A percentile compares a stretch with the other conserved stretches of the same genome.
phyloP scores from a whole-genome alignment of 2,113 vertebrate genomes.

The Oophaga pumilio region DNA sequence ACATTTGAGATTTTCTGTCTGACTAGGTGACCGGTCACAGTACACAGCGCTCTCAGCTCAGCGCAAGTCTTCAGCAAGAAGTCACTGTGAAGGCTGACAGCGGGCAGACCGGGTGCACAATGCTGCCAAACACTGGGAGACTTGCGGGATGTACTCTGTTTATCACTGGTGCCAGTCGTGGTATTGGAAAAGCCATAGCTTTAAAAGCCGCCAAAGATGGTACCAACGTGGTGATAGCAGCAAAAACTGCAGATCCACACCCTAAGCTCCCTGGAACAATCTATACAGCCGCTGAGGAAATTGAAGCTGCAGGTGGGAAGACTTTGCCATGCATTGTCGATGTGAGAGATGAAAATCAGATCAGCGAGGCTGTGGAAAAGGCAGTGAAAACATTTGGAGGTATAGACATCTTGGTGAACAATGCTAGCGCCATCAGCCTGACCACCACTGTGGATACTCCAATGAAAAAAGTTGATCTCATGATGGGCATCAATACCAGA shows the following conservation, averaged over 20 bases:
- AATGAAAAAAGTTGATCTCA: slow-evolving; percentile 93
- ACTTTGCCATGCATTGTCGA: slow-evolving; percentile 91
- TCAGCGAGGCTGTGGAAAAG: slow-evolving; percentile 80
- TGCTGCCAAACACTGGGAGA: no score
- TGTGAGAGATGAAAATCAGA: slow-evolving; percentile 90
- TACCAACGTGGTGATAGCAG: slow-evolving; percentile 92
- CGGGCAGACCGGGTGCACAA: no score
- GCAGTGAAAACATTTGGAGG: slow-evolving; percentile 92
- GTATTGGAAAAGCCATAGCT: slow-evolving; percentile 95
- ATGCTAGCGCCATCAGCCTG: slow-evolving; percentile 94
- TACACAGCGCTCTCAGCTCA: no score
- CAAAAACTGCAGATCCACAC: slow-evolving; percentile 87
- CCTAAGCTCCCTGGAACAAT: slow-evolving; percentile 92
- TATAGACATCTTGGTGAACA: slow-evolving; percentile 97
- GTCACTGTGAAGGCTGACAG: no score
- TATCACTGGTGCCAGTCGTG: slow-evolving; percentile 93
- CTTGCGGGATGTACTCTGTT: slow-evolving; percentile 91
- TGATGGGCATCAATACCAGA: slow-evolving; percentile 92
- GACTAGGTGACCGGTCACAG: no score
- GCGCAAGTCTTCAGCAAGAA: no score
- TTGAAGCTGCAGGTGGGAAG: slow-evolving; percentile 89
- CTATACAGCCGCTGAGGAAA: slow-evolving; percentile 90
- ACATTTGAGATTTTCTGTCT: no score
- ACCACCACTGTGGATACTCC: slow-evolving; percentile 91
- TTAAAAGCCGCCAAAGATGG: slow-evolving; percentile 94